phyloP scores from a whole-genome alignment of 2,113 vertebrate genomes.

The Nerophis ophidion region DNA sequence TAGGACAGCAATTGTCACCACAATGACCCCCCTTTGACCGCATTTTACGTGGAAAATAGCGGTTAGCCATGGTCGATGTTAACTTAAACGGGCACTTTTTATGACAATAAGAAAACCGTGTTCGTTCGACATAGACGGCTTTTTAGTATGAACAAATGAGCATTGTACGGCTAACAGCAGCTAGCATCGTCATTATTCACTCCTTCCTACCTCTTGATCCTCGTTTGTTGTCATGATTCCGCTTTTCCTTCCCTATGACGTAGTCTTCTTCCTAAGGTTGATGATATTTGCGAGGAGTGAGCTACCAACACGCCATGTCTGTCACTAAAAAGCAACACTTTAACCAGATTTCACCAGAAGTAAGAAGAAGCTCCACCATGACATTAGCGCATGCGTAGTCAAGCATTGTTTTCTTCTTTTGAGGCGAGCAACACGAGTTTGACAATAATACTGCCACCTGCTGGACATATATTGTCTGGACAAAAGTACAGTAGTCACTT shows the following conservation, averaged over 20 bases:
- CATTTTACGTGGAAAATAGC: too few relatives aligned
- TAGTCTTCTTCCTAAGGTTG: neutral
- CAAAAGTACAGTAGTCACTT: neutral
- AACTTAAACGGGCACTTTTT: too few relatives aligned
- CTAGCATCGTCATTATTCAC: neutral
- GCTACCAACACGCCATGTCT: neutral
- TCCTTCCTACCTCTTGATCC: constrained; percentile 83
- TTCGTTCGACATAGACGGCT: neutral
- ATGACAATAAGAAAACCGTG: too few relatives aligned
- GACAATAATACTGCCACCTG: neutral
- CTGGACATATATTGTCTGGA: neutral
- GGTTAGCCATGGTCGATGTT: too few relatives aligned
- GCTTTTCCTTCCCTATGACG: neutral
- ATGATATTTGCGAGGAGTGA: neutral
- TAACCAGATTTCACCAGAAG: neutral
- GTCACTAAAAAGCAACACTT: neutral
- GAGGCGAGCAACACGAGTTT: neutral
- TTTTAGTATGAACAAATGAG: constrained; percentile 16
- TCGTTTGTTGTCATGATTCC: constrained; percentile 84
- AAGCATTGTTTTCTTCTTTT: neutral
- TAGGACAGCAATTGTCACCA: too few relatives aligned
- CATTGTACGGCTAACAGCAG: constrained; percentile 27
- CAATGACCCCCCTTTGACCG: too few relatives aligned
- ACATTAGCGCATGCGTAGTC: neutral
- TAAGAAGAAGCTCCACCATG: neutral